These are phyloP conservation scores for Drosophila chauvacae DNA, from an alignment of 1,140 invertebrate genomes.

Conservation along the genomic window DNA sequence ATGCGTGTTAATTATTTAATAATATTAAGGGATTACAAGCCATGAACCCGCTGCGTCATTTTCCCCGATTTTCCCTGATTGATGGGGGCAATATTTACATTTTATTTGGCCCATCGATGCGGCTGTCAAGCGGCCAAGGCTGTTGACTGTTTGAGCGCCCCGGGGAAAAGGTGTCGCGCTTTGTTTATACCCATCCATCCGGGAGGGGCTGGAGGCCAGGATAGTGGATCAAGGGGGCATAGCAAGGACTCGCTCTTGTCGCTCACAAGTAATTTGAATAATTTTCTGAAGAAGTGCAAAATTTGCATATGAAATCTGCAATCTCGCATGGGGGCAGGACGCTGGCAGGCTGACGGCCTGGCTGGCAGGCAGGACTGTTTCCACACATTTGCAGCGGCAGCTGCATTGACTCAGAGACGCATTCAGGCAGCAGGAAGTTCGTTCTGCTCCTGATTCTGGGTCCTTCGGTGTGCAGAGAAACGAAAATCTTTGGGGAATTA, in stretches of 20 bases:
- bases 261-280: constrained; percentile 76
- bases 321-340: constrained; percentile 52
- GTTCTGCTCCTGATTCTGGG: constrained; percentile 45
- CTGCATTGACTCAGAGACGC: constrained; percentile 61
- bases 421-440: constrained; percentile 49
- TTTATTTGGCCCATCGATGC: constrained; percentile 44
- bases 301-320: constrained; percentile 81
- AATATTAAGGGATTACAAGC: constrained; percentile 77
- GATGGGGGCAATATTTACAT: constrained; percentile 40
- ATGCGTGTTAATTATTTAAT: constrained; percentile 80
- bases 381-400: constrained; percentile 51
- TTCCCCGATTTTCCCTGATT: constrained; percentile 37
- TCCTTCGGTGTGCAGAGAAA: constrained; percentile 21
- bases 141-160: constrained; percentile 42
- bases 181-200: constrained; percentile 47
- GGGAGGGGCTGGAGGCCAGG: background rate
- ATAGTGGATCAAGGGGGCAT: background rate
- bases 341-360: constrained; percentile 19
- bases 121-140: constrained; percentile 64
- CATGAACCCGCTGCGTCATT: constrained; percentile 46
- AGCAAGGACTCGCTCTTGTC: constrained; percentile 43
- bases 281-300: constrained; percentile 77
- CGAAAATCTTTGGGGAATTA: background rate
- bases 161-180: constrained; percentile 45
- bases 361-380: constrained; percentile 45